phyloP scores from a whole-genome alignment of 1,140 invertebrate species.

The Sminthurides bifidus region DNA sequence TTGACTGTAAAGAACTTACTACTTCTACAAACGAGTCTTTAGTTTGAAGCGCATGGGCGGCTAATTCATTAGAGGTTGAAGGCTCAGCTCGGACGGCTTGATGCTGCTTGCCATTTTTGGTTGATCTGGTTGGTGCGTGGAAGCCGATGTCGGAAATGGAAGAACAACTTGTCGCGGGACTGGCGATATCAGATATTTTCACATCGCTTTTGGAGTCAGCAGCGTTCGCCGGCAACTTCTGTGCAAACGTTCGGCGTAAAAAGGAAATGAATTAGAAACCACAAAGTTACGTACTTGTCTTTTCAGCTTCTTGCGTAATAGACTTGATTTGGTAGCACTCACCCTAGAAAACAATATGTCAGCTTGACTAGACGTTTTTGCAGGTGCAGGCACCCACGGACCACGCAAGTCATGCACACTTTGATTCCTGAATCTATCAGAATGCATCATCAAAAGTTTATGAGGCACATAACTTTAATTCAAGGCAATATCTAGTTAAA shows the following conservation, averaged over 20 bases:
- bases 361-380: slow-evolving; percentile 2
- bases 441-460: no score
- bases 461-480: no score
- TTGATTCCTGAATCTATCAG: no score
- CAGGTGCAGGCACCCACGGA: slow-evolving; percentile 3
- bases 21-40: slow-evolving; percentile 9
- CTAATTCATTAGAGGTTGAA: not conserved
- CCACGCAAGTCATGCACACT: not conserved
- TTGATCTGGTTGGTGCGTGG: not conserved
- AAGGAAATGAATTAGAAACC: no score
- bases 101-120: no score
- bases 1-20: slow-evolving; percentile 3
- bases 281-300: no score
- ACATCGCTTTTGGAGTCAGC: not conserved
- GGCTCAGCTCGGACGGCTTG: no score
- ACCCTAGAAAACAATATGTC: slow-evolving; percentile 1
- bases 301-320: no score
- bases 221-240: not conserved
- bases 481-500: no score
- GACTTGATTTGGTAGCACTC: not conserved
- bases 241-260: no score
- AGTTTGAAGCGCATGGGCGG: not conserved
- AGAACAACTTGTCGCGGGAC: not conserved
- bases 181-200: slow-evolving; percentile 4
- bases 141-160: not conserved